These are phyloP conservation scores for Glareola pratincola DNA, from an alignment of 2,113 vertebrate genomes.

Conservation along the genomic window DNA sequence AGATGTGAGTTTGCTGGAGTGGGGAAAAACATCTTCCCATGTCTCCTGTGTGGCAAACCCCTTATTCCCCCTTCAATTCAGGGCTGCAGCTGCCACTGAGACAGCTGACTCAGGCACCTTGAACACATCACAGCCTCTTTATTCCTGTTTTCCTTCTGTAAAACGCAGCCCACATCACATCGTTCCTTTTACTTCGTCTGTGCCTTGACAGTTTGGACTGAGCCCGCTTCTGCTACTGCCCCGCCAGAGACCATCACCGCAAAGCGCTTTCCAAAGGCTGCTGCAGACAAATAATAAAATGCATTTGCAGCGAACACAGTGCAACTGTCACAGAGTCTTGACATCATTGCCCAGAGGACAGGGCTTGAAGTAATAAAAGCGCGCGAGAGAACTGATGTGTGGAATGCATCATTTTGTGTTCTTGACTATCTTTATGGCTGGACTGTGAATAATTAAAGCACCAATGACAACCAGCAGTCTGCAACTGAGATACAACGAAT, in stretches of 20 bases:
- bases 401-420: neutral
- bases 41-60: neutral
- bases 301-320: neutral
- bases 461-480: conserved; percentile 13
- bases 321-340: conserved; percentile 15
- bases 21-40: neutral
- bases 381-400: neutral
- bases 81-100: neutral
- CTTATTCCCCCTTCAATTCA: neutral
- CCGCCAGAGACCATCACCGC: neutral
- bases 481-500: neutral
- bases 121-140: neutral
- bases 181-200: neutral
- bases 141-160: neutral
- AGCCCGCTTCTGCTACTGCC: neutral
- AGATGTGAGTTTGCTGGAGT: neutral
- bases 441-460: conserved; percentile 45
- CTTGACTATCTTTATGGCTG: conserved; percentile 22
- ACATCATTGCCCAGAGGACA: conserved; percentile 32
- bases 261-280: neutral
- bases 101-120: neutral
- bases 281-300: neutral
- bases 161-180: neutral
- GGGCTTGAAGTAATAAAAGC: conserved; percentile 11
- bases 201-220: neutral